A percentile compares a stretch with the other conserved stretches of the same genome.
Conservation (phyloP, 2,113 vertebrate genomes). For the Ophiodon elongatus region DNA sequence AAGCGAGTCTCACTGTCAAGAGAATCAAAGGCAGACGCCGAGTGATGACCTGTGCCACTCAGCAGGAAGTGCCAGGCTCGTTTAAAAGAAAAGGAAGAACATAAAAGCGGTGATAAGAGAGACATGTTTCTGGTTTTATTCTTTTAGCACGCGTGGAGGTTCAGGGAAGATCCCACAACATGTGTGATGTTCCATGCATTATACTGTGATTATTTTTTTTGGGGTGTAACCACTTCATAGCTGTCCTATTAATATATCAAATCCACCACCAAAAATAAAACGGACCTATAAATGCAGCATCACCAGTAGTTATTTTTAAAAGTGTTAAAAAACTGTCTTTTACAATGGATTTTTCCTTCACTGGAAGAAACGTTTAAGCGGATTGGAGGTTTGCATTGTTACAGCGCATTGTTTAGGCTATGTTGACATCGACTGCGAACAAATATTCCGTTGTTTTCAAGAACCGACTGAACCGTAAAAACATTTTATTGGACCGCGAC, state of each 20-base stretch:
- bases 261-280: slow-evolving; percentile 44
- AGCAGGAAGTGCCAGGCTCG: slow-evolving; percentile 17
- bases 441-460: slow-evolving; percentile 66
- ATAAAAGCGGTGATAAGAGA: neutral
- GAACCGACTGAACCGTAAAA: slow-evolving; percentile 51
- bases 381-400: slow-evolving; percentile 52
- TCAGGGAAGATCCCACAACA: neutral
- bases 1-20: slow-evolving; percentile 2
- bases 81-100: neutral
- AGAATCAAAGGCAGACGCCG: slow-evolving; percentile 49
- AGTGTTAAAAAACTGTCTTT: slow-evolving; percentile 27
- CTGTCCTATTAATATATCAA: slow-evolving; percentile 38
- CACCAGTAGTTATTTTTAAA: slow-evolving; percentile 31
- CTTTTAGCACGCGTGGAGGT: neutral
- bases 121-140: slow-evolving; percentile 14
- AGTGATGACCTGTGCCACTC: slow-evolving; percentile 33
- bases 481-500: slow-evolving; percentile 59
- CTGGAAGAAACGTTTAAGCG: slow-evolving; percentile 50
- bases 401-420: slow-evolving; percentile 47
- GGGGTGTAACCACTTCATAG: slow-evolving; percentile 42
- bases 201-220: slow-evolving; percentile 13
- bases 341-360: slow-evolving; percentile 31
- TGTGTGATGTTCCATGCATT: slow-evolving; percentile 24
- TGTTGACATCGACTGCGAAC: slow-evolving; percentile 37
- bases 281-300: slow-evolving; percentile 29